phyloP scores from a whole-genome alignment of 1,140 invertebrate species.

The Apis laboriosa region DNA sequence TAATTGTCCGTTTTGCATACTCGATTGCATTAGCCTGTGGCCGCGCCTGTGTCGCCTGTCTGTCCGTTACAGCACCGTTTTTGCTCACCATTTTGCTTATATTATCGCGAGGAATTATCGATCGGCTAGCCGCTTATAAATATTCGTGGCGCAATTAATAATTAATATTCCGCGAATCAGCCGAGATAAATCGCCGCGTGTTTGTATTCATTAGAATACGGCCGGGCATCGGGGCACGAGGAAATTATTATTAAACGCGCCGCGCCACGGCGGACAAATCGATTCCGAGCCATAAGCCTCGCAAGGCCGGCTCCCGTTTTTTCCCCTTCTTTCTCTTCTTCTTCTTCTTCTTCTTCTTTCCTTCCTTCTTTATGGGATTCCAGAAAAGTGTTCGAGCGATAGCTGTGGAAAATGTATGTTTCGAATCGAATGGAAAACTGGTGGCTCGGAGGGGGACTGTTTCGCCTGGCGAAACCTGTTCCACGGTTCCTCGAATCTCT shows the following conservation, averaged over 20 bases:
- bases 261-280: constrained; percentile 1
- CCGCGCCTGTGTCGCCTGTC: constrained; percentile 14
- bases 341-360: neutral
- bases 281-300: constrained; percentile 14
- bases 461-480: constrained; percentile 28
- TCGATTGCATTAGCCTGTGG: constrained; percentile 50
- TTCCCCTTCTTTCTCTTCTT: neutral
- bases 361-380: neutral
- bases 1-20: constrained; percentile 60
- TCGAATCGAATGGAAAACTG: neutral
- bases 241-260: constrained; percentile 18
- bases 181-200: constrained; percentile 26
- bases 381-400: no score
- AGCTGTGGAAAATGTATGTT: no score
- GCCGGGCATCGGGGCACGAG: neutral
- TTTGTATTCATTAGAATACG: constrained; percentile 27
- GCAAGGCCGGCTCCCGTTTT: neutral
- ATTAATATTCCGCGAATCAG: constrained; percentile 57
- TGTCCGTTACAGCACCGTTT: constrained; percentile 57
- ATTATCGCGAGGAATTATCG: constrained; percentile 56
- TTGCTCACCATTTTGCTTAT: constrained; percentile 63
- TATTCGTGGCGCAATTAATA: constrained; percentile 57
- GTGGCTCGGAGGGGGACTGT: neutral
- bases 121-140: constrained; percentile 28
- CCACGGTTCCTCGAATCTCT: constrained; percentile 41